A percentile compares a stretch with the other conserved stretches of the same genome.
Evolutionary conservation across 2,888 invertebrate genomes (phyloP).

Genomic region (Nipponacmea schrenckii): DNA sequence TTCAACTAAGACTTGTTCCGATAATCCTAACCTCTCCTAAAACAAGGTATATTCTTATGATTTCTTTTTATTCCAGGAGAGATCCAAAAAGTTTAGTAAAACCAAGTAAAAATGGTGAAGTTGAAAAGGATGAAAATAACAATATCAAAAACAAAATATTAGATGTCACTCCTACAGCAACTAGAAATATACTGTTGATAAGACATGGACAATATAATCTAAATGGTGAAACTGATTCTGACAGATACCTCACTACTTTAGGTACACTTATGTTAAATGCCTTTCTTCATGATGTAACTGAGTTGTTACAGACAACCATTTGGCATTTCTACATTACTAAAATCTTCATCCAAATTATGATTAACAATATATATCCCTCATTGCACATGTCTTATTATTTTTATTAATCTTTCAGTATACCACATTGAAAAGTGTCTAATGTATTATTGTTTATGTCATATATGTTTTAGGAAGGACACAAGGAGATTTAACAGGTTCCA

Average conservation of each 20-base stretch:
- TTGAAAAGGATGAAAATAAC: conserved; percentile 30
- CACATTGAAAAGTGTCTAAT: too few relatives aligned
- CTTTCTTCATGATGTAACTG: not conserved
- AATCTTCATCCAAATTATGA: too few relatives aligned
- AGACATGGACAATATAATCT: conserved; percentile 95
- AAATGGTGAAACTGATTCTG: conserved; percentile 77
- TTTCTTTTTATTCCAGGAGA: conserved; percentile 71
- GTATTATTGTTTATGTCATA: too few relatives aligned
- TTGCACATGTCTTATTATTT: too few relatives aligned
- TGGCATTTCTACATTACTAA: not conserved
- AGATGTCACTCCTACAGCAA: conserved; percentile 68
- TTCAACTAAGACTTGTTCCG: too few relatives aligned
- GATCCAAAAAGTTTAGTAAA: conserved; percentile 79
- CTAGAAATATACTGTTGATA: conserved; percentile 87
- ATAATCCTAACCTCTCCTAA: too few relatives aligned
- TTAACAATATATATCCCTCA: too few relatives aligned
- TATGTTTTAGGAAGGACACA: conserved; percentile 79
- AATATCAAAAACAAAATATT: conserved; percentile 44
- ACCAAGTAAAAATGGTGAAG: conserved; percentile 69
- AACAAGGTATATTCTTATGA: not conserved
- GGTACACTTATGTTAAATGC: conserved; percentile 75
- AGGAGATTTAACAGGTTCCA: conserved; percentile 85
- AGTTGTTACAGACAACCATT: not conserved
- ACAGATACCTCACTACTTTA: conserved; percentile 81
- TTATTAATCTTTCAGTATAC: too few relatives aligned